Conservation (phyloP, 1,140 invertebrate species). For the Drosophila kohkoa region DNA sequence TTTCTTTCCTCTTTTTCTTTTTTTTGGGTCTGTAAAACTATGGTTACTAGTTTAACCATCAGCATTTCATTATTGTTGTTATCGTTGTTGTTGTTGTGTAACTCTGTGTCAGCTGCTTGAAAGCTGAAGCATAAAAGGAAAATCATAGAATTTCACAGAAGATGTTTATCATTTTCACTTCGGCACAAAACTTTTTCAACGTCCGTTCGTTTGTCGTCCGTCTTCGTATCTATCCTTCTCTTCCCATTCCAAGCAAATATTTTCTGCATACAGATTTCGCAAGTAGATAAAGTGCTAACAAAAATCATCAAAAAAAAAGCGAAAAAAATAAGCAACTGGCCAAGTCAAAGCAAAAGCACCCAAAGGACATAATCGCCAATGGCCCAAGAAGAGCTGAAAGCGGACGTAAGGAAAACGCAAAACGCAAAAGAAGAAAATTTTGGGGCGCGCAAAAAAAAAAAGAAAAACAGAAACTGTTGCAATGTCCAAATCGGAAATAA, state of each 20-base stretch:
- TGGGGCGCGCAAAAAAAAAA: background rate
- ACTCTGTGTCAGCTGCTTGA: slow-evolving; percentile 53
- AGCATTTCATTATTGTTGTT: background rate
- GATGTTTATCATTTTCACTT: slow-evolving; percentile 63
- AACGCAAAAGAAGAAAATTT: slow-evolving; percentile 4
- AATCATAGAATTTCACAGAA: slow-evolving; percentile 79
- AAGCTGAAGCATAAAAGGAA: slow-evolving; percentile 57
- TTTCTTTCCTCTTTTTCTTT: too few relatives aligned
- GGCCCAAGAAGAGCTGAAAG: slow-evolving; percentile 58
- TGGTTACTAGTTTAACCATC: slow-evolving; percentile 16
- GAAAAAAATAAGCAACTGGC: slow-evolving; percentile 38
- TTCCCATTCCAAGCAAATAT: slow-evolving; percentile 55
- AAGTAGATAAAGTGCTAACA: slow-evolving; percentile 71
- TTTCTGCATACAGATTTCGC: slow-evolving; percentile 81
- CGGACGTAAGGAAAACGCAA: slow-evolving; percentile 64
- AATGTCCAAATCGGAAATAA: slow-evolving; percentile 21
- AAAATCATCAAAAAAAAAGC: slow-evolving; percentile 20
- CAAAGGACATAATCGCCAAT: slow-evolving; percentile 81
- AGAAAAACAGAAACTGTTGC: slow-evolving; percentile 4
- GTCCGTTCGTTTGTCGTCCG: background rate
- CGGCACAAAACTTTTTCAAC: slow-evolving; percentile 59
- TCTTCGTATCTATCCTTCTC: background rate
- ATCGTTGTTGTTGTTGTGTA: slow-evolving; percentile 17
- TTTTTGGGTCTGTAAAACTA: background rate
- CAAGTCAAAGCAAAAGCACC: slow-evolving; percentile 67